phyloP scores from a whole-genome alignment of 2,888 invertebrate genomes.

The Perdita meconis region DNA sequence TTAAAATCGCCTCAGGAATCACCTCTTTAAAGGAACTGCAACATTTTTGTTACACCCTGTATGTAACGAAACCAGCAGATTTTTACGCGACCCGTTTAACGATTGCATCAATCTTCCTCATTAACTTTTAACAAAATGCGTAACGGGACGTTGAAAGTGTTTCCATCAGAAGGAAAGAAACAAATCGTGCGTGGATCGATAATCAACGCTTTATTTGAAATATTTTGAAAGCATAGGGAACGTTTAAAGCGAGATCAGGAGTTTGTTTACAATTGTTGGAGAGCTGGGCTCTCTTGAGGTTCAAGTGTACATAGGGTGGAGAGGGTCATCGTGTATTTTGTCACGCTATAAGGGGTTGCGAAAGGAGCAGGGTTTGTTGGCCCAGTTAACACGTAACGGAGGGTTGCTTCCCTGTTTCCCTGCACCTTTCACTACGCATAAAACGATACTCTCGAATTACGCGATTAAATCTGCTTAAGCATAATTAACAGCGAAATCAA shows the following conservation, averaged over 20 bases:
- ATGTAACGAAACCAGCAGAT: no score
- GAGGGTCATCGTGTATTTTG: slow-evolving; percentile 64
- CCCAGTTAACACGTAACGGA: slow-evolving; percentile 78
- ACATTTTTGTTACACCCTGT: no score
- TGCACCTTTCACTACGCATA: slow-evolving; percentile 28
- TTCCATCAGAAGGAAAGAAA: no score
- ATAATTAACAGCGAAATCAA: slow-evolving; percentile 23
- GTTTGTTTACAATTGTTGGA: slow-evolving; percentile 67
- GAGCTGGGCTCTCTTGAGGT: slow-evolving; percentile 55
- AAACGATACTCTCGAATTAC: slow-evolving; percentile 28
- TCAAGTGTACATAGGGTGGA: slow-evolving; percentile 63
- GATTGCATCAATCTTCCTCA: no score
- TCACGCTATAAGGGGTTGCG: slow-evolving; percentile 68
- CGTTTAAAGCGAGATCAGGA: slow-evolving; percentile 65
- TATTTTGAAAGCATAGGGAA: slow-evolving; percentile 48
- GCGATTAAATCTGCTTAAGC: slow-evolving; percentile 20
- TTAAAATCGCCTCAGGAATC: no score
- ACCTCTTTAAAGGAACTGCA: no score
- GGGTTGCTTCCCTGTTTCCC: slow-evolving; percentile 62
- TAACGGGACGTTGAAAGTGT: no score
- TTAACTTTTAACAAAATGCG: no score
- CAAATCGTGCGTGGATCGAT: slow-evolving; percentile 1
- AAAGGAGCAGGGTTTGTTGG: slow-evolving; percentile 75
- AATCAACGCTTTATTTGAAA: slow-evolving; percentile 42
- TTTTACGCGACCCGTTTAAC: no score